Evolutionary conservation across 37 sponge, comb jelly and placozoan species (phyloP).

Genomic region (Lycopodina hypogea): DNA sequence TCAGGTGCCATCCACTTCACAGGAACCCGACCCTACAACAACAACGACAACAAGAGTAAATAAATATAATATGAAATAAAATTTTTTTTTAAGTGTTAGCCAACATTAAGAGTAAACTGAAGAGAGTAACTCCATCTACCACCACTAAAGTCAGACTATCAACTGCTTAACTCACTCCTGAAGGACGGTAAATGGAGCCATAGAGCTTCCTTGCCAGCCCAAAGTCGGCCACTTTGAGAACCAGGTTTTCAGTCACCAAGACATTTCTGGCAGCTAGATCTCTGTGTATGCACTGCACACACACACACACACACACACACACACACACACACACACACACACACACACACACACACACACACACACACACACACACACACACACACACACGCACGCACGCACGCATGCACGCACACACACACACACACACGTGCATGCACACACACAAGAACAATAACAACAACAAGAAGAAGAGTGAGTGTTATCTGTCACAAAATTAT

Average conservation of each 20-base stretch:
- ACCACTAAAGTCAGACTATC: not conserved
- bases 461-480: not conserved
- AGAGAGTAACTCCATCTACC: too few relatives aligned
- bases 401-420: slow-evolving; percentile 6
- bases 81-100: too few relatives aligned
- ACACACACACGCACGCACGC: not conserved
- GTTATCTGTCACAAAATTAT: not conserved
- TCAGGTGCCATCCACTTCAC: slow-evolving; percentile 64
- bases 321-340: not conserved
- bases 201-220: slow-evolving; percentile 53
- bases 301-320: not conserved
- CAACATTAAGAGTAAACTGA: too few relatives aligned
- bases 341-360: slow-evolving; percentile 5
- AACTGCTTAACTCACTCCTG: slow-evolving; percentile 6
- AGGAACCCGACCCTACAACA: slow-evolving; percentile 33
- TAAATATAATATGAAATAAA: not conserved
- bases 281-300: slow-evolving; percentile 43
- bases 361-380: slow-evolving; percentile 8
- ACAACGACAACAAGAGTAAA: not conserved
- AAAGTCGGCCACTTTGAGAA: slow-evolving; percentile 55
- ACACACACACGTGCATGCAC: slow-evolving; percentile 11
- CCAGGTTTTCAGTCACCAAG: slow-evolving; percentile 19
- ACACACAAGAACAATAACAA: not conserved
- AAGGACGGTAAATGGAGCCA: slow-evolving; percentile 25
- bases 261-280: slow-evolving; percentile 66